Evolutionary conservation across 2,888 invertebrate genomes (phyloP).

Genomic region (Drosophila longiperda): DNA sequence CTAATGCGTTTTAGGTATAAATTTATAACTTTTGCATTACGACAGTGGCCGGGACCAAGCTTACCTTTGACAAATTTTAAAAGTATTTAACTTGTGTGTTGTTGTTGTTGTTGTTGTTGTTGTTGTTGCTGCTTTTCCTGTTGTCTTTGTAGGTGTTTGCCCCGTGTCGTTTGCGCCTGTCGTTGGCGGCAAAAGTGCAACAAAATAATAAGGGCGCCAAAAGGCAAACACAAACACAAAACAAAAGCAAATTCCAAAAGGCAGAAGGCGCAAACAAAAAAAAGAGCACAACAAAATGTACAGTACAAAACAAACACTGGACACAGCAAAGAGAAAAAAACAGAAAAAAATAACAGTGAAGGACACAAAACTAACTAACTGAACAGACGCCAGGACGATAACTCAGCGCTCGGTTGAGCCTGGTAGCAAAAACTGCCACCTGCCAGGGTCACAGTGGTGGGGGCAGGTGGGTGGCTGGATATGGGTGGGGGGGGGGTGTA

Average conservation of each 20-base stretch:
- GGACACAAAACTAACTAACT: slow-evolving; percentile 76
- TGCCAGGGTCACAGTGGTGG: slow-evolving; percentile 58
- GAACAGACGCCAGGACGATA: slow-evolving; percentile 64
- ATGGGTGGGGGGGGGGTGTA: not conserved
- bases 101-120: slow-evolving; percentile 28
- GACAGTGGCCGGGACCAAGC: slow-evolving; percentile 13
- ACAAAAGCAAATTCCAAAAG: slow-evolving; percentile 54
- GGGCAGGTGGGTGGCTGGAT: slow-evolving; percentile 16
- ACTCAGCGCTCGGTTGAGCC: slow-evolving; percentile 58
- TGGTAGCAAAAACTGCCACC: slow-evolving; percentile 72
- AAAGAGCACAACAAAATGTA: slow-evolving; percentile 39
- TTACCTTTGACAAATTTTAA: slow-evolving; percentile 47
- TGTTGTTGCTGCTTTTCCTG: slow-evolving; percentile 25
- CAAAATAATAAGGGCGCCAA: slow-evolving; percentile 73
- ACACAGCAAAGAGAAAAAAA: slow-evolving; percentile 26
- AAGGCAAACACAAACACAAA: slow-evolving; percentile 72
- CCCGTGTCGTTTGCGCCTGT: slow-evolving; percentile 38
- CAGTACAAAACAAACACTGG: slow-evolving; percentile 53
- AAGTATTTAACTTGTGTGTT: slow-evolving; percentile 42
- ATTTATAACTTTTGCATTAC: slow-evolving; percentile 73
- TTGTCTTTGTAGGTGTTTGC: slow-evolving; percentile 28
- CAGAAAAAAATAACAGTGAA: slow-evolving; percentile 33
- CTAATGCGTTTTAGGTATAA: slow-evolving; percentile 68
- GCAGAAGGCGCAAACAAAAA: slow-evolving; percentile 28
- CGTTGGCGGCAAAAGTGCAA: slow-evolving; percentile 63